Base-by-base conservation (phyloP, 2,888 invertebrate species). In the Actias luna region DNA sequence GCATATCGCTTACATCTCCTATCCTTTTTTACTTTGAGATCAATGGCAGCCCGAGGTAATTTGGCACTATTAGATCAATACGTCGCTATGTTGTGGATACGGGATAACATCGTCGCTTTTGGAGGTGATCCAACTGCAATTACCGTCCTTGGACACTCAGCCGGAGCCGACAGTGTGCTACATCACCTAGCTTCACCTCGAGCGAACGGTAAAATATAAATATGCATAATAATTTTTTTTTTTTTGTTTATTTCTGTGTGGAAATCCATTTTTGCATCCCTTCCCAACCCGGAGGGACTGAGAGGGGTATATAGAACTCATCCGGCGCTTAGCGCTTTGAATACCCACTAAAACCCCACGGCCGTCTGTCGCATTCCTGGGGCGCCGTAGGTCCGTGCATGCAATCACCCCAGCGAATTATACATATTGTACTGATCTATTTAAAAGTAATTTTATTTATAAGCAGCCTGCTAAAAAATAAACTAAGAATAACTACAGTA, bases 51-150 rank as follows among this genome's bases (percentile, higher is more conserved):
- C 3, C 94, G 96, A 0, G 98, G 98, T 0, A 98, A 98, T 84
- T 94, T 97, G 65, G 98, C 98, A 0, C 85, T 98, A 60, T 94
- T 96, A 72, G 98, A 98, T 84, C 97, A 98, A 79, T 95, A 96
- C 74, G 87, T 97, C 82, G 97, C 96, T 0, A 86, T 98, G 63
- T 77, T 95, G 57, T 96, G 97, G 97, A 92, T 96, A 2, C 94
- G 94, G 66, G 94, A 96, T 72, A 96, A 98, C 81, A 96, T 97
- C 61, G 92, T 92, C 55, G 93, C 94, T 58, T 98, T 98, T 80
- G 96, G 97, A 29, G 98, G 98, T 5, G 96, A 98, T 84, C 94
- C 95, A 0, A 93, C 94, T 55, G 93, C 94, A 67, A 94, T 98
- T n/a, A 97, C 97, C 0, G 82, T 98, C 0, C 93, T 97, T 74